A percentile compares a stretch with the other conserved stretches of the same genome.
Conservation (phyloP, 2,797 vertebrate genomes). For the Acanthurus tractus region DNA sequence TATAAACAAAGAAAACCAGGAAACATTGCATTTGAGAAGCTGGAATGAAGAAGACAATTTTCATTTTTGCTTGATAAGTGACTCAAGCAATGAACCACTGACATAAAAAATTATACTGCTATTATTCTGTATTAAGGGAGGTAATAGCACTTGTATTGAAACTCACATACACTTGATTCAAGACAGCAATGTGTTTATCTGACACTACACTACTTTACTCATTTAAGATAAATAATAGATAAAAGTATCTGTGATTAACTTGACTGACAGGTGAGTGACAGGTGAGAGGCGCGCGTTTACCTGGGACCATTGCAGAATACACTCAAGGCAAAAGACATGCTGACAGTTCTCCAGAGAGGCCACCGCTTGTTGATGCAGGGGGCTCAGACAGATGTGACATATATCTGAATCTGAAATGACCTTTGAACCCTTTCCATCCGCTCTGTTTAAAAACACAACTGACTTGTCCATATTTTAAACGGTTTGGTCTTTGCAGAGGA, state of each 20-base stretch:
- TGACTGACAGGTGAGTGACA: not conserved
- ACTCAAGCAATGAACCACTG: too few relatives aligned
- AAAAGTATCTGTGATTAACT: too few relatives aligned
- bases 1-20: not conserved
- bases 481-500: too few relatives aligned
- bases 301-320: slow-evolving; percentile 92
- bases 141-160: too few relatives aligned
- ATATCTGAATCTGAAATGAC: slow-evolving; percentile 66
- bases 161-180: too few relatives aligned
- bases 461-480: not conserved
- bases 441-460: not conserved
- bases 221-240: not conserved
- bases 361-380: slow-evolving; percentile 85
- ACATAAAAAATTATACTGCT: too few relatives aligned
- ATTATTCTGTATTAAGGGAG: too few relatives aligned
- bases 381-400: slow-evolving; percentile 91
- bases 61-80: too few relatives aligned
- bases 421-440: not conserved
- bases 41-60: too few relatives aligned
- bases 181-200: too few relatives aligned
- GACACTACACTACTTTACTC: too few relatives aligned
- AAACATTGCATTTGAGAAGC: not conserved
- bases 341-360: slow-evolving; percentile 88
- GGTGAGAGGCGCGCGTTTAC: slow-evolving; percentile 56
- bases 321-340: slow-evolving; percentile 91